Conservation (phyloP, 2,888 invertebrate genomes). For the Ptilodon capucinus region DNA sequence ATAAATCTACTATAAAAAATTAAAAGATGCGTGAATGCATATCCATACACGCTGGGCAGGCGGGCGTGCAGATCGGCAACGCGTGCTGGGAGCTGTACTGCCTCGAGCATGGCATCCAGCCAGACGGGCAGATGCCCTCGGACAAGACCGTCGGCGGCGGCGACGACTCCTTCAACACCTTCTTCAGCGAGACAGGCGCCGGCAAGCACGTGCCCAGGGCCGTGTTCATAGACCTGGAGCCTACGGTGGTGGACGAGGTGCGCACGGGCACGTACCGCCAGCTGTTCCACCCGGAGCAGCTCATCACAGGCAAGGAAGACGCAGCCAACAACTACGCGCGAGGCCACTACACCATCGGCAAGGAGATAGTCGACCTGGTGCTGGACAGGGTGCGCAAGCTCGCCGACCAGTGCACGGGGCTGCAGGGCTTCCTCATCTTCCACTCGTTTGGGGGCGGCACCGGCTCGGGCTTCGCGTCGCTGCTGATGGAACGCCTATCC, state of each 20-base stretch:
- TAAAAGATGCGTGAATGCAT: slow-evolving; percentile 74
- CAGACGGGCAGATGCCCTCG: slow-evolving; percentile 93
- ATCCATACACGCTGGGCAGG: slow-evolving; percentile 75
- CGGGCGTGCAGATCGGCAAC: slow-evolving; percentile 93
- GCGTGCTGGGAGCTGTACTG: slow-evolving; percentile 94
- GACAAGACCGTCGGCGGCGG: slow-evolving; percentile 92
- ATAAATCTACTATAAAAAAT: slow-evolving; percentile 26
- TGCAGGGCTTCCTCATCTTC: slow-evolving; percentile 96
- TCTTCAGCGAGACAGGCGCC: slow-evolving; percentile 96
- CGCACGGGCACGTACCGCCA: slow-evolving; percentile 97
- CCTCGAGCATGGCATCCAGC: slow-evolving; percentile 91
- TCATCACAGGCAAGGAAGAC: slow-evolving; percentile 97
- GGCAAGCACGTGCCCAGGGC: slow-evolving; percentile 98
- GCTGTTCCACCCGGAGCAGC: slow-evolving; percentile 97
- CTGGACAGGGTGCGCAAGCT: slow-evolving; percentile 92
- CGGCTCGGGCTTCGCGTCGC: slow-evolving; percentile 96
- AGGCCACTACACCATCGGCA: slow-evolving; percentile 98
- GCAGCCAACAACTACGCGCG: slow-evolving; percentile 98
- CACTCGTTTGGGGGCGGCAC: slow-evolving; percentile 97
- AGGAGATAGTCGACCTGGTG: slow-evolving; percentile 95
- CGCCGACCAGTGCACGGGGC: slow-evolving; percentile 95
- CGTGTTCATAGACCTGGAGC: slow-evolving; percentile 97
- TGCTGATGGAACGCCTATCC: slow-evolving; percentile 96
- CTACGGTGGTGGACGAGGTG: slow-evolving; percentile 97
- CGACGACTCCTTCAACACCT: slow-evolving; percentile 97